Percentiles rank a stretch among this genome's conserved stretches.
Evolutionary conservation across 1,140 invertebrate species (phyloP).

Genomic region (Neelides sp.): DNA sequence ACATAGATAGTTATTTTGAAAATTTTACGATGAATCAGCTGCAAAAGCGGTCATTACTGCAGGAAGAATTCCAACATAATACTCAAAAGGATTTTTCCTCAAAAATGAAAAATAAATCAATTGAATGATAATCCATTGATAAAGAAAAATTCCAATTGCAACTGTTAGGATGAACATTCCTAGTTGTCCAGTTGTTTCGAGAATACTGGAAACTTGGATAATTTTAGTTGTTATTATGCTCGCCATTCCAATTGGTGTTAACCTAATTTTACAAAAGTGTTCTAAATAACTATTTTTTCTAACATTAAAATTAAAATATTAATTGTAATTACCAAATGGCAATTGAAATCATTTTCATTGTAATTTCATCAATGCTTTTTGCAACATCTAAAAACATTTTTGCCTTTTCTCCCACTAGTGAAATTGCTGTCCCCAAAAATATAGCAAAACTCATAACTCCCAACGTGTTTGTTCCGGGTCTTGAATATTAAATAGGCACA

Average conservation of each 20-base stretch:
- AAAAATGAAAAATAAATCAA: conserved; percentile 64
- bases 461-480: conserved; percentile 62
- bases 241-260: conserved; percentile 33
- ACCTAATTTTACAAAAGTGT: conserved; percentile 8
- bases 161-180: conserved; percentile 60
- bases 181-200: conserved; percentile 63
- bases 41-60: conserved; percentile 81
- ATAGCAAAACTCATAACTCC: conserved; percentile 79
- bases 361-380: conserved; percentile 66
- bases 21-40: conserved; percentile 77
- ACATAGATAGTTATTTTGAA: background rate
- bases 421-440: conserved; percentile 69
- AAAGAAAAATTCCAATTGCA: conserved; percentile 67
- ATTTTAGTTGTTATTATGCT: conserved; percentile 86
- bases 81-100: conserved; percentile 74
- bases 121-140: conserved; percentile 73
- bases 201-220: conserved; percentile 63
- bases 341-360: conserved; percentile 73
- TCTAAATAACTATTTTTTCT: background rate
- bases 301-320: conserved; percentile 30
- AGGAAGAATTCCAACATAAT: conserved; percentile 67
- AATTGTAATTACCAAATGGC: conserved; percentile 60
- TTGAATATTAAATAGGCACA: background rate
- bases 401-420: conserved; percentile 53
- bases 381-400: conserved; percentile 44